Evolutionary conservation across 2,888 invertebrate species (phyloP), one percentile per base, ranked within the genome.

Genomic region (Carterocephalus palaemon): DNA sequence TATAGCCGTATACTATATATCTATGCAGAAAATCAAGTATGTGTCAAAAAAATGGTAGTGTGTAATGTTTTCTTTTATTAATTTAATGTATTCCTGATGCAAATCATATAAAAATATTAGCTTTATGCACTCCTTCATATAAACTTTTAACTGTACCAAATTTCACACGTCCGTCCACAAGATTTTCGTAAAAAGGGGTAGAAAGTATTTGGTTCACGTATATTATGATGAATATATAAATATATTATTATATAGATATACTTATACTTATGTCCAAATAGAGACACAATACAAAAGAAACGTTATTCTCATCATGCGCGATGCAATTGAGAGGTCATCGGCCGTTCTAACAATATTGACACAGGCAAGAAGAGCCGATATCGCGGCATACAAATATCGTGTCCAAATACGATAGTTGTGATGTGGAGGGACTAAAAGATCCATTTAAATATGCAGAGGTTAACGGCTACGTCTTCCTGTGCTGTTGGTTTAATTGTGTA

Each of bases 331-430:
- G 57, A 61, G 80, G 72, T 80, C 78, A 72, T 54, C 59, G 78
- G 60, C 65, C 78, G 56, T 57, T 76, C 73, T 64, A 64, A 75
- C 74, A 78, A 80, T 80, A 82, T 78, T 80, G 74, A 79, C 78
- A 61, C 62, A 53, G 52, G 54, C 66, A 64, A 71, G 71, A 71
- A 65, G 73, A 78, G 59, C 57, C 65, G 79, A 79, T 82, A 83
- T 77, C 77, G 66, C 56, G 58, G 58, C 68, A 60, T 59, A 72
- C 79, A 83, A 83, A 82, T 68, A 82, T 64, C 67, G 67, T 71
- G 68, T 59, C 73, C 76, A 76, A 79, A 81, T 67, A 75, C 56
- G 68, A 70, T 73, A 70, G 62, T 65, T 60, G 62, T 52, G 59
- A 54, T 54, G 58, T 43, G 54, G 50, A 45, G 57, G 58, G 54